phyloP scores from a whole-genome alignment of 2,797 vertebrate species.

The Trichosurus vulpecula region DNA sequence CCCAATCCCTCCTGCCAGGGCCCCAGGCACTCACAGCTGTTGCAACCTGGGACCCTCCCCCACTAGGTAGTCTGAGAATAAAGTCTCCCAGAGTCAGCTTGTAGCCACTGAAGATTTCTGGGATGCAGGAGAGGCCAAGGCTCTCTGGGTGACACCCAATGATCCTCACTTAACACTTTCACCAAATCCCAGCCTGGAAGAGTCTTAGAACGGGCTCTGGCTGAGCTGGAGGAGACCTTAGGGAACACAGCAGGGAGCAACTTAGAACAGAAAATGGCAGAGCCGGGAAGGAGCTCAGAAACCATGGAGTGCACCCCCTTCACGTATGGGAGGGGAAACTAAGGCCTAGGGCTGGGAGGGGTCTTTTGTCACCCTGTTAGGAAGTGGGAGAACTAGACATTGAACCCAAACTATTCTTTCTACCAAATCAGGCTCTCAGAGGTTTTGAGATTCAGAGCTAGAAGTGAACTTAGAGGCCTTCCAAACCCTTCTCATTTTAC shows the following conservation, averaged over 20 bases:
- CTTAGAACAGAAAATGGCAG: neutral
- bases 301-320: neutral
- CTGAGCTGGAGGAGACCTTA: neutral
- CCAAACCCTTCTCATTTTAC: conserved; percentile 8
- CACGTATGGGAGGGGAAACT: neutral
- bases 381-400: neutral
- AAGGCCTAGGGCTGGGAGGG: neutral
- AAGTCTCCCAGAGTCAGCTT: neutral
- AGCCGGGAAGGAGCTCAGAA: neutral
- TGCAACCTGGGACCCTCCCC: conserved; percentile 33
- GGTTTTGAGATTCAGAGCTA: neutral
- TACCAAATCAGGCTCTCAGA: neutral
- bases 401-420: neutral
- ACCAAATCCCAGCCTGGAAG: neutral
- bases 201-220: neutral
- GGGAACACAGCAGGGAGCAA: neutral
- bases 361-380: neutral
- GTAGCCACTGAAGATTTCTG: neutral
- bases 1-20: neutral
- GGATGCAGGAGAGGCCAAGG: neutral
- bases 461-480: neutral
- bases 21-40: neutral
- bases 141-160: neutral
- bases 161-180: neutral
- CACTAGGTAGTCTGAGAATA: neutral